These are phyloP conservation scores for Mus caroli DNA, from an alignment of 2,797 vertebrate species.

Conservation along the genomic window DNA sequence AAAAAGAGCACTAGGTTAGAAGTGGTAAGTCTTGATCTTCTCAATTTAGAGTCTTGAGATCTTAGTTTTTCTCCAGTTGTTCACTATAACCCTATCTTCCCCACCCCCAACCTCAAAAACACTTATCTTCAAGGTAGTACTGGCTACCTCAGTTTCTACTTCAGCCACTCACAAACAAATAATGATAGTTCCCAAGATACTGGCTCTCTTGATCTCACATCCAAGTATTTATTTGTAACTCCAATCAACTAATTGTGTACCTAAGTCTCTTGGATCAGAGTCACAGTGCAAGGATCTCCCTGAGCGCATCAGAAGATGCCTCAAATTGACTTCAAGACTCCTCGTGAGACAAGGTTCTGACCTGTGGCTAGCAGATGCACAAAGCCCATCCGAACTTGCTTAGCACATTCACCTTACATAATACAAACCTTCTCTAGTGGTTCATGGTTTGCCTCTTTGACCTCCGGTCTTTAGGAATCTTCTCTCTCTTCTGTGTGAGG, in stretches of 20 bases:
- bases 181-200: background rate
- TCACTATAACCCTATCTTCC: background rate
- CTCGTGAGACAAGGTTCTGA: background rate
- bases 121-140: background rate
- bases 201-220: background rate
- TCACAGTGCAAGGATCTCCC: background rate
- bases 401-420: background rate
- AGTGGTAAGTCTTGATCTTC: background rate
- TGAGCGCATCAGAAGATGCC: background rate
- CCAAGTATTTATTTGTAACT: background rate
- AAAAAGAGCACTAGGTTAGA: background rate
- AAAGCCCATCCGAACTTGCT: background rate
- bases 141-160: background rate
- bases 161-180: background rate
- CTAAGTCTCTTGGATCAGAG: background rate
- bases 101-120: background rate
- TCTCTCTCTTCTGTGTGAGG: background rate
- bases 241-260: background rate
- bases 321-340: background rate
- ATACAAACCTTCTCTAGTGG: background rate
- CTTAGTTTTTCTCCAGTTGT: background rate
- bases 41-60: background rate
- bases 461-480: background rate
- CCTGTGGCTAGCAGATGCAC: background rate
- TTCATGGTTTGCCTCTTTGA: conserved; percentile 5